A percentile compares a stretch with the other conserved stretches of the same genome.
Conservation (phyloP, 2,888 invertebrate genomes). For the Carterocephalus palaemon region DNA sequence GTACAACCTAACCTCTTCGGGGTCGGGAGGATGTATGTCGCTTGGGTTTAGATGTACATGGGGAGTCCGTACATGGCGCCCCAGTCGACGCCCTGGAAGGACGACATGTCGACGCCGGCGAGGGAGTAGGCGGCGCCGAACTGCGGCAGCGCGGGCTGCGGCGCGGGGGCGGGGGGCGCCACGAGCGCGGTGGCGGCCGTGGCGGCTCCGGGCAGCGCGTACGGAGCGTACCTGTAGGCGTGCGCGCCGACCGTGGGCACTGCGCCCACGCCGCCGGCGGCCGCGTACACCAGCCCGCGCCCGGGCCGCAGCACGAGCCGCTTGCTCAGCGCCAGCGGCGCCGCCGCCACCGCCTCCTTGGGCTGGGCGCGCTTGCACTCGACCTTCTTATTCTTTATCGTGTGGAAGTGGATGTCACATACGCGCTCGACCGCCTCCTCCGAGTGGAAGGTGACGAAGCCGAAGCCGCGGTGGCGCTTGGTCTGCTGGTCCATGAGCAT, state of each 20-base stretch:
- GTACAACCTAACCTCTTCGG: constrained; percentile 45
- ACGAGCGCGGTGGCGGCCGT: constrained; percentile 62
- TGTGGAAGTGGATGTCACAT: constrained; percentile 96
- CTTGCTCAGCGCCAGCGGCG: constrained; percentile 84
- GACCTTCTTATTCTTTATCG: constrained; percentile 92
- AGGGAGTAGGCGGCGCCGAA: constrained; percentile 88
- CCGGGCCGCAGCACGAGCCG: constrained; percentile 86
- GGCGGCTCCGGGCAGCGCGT: constrained; percentile 79
- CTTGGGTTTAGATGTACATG: constrained; percentile 87
- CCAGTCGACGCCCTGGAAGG: constrained; percentile 95
- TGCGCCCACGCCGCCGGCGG: constrained; percentile 65
- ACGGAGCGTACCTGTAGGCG: constrained; percentile 74
- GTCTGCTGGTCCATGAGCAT: constrained; percentile 97
- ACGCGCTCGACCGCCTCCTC: constrained; percentile 95
- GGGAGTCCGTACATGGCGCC: constrained; percentile 94
- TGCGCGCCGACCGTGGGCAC: constrained; percentile 44
- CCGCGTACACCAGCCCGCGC: constrained; percentile 80
- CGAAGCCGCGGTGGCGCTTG: constrained; percentile 93
- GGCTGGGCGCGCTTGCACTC: constrained; percentile 96
- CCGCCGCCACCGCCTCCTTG: constrained; percentile 88
- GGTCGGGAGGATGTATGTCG: constrained; percentile 35
- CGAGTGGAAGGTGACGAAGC: constrained; percentile 94
- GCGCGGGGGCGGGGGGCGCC: constrained; percentile 77
- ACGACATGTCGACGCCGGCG: constrained; percentile 94
- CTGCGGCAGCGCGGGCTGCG: constrained; percentile 80